Evolutionary conservation across 2,797 vertebrate genomes (phyloP).

Genomic region (Myotis planiceps): DNA sequence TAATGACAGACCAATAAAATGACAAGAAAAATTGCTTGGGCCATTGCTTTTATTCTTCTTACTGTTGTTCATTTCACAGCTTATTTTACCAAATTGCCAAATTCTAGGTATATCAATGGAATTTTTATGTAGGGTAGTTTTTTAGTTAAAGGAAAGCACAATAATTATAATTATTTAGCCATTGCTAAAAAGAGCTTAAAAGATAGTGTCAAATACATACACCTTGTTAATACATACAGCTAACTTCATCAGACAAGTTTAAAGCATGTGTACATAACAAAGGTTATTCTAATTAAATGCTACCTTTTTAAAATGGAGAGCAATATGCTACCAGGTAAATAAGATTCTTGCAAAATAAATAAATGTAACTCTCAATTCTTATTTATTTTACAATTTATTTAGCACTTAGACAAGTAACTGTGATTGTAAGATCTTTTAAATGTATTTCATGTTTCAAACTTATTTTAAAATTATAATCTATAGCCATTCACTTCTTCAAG

Average conservation of each 20-base stretch:
- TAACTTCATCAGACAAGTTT: slow-evolving; percentile 46
- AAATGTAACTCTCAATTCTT: background rate
- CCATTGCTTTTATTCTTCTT: slow-evolving; percentile 70
- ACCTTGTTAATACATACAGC: background rate
- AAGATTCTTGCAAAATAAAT: slow-evolving; percentile 30
- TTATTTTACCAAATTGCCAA: slow-evolving; percentile 87
- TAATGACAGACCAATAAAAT: slow-evolving; percentile 62
- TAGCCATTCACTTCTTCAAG: background rate
- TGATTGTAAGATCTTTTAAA: slow-evolving; percentile 27
- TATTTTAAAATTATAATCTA: slow-evolving; percentile 15
- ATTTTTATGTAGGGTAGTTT: slow-evolving; percentile 52
- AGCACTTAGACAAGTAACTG: background rate
- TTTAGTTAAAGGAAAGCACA: slow-evolving; percentile 61
- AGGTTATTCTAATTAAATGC: slow-evolving; percentile 12
- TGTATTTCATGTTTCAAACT: background rate
- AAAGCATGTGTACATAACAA: slow-evolving; percentile 33
- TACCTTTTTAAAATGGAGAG: slow-evolving; percentile 35
- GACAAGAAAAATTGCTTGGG: slow-evolving; percentile 60
- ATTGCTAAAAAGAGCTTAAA: background rate
- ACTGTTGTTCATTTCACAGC: slow-evolving; percentile 85
- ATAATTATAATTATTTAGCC: slow-evolving; percentile 66
- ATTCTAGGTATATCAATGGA: slow-evolving; percentile 80
- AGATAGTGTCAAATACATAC: background rate
- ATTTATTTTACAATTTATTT: slow-evolving; percentile 39
- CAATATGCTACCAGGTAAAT: background rate